Conservation (phyloP, 2,797 vertebrate species). For the Rhyacichthys aspro region DNA sequence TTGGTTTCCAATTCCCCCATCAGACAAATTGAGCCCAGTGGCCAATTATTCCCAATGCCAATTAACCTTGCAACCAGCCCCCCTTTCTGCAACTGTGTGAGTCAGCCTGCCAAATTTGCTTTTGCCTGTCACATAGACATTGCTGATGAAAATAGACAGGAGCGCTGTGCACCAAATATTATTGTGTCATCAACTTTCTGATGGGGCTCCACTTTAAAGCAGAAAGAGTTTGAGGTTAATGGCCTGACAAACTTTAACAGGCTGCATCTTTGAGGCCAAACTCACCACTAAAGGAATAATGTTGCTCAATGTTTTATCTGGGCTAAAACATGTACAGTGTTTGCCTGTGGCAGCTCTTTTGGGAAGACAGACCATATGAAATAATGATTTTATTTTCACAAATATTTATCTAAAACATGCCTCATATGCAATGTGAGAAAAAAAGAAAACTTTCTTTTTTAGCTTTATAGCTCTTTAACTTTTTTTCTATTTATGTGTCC, state of each 20-base stretch:
- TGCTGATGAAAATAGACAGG: constrained; percentile 77
- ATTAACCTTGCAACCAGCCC: constrained; percentile 78
- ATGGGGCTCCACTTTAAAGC: not conserved
- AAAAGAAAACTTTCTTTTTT: too few species aligned
- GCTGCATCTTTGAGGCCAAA: not conserved
- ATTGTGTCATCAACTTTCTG: constrained; percentile 38
- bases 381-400: too few species aligned
- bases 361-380: too few species aligned
- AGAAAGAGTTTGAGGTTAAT: not conserved
- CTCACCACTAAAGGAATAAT: too few species aligned
- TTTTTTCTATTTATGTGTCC: too few species aligned
- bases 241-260: not conserved
- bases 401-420: too few species aligned
- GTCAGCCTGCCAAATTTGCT: constrained; percentile 74
- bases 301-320: too few species aligned
- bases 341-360: too few species aligned
- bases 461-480: too few species aligned
- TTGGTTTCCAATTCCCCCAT: constrained; percentile 77
- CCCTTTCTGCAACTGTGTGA: constrained; percentile 50
- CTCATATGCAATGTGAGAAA: too few species aligned
- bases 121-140: constrained; percentile 65
- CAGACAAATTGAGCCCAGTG: constrained; percentile 79
- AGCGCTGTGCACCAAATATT: constrained; percentile 53
- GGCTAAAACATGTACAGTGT: too few species aligned
- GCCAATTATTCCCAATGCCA: constrained; percentile 81